These are phyloP conservation scores for Calliopum simillimum DNA, from an alignment of 2,888 invertebrate genomes.

Conservation along the genomic window DNA sequence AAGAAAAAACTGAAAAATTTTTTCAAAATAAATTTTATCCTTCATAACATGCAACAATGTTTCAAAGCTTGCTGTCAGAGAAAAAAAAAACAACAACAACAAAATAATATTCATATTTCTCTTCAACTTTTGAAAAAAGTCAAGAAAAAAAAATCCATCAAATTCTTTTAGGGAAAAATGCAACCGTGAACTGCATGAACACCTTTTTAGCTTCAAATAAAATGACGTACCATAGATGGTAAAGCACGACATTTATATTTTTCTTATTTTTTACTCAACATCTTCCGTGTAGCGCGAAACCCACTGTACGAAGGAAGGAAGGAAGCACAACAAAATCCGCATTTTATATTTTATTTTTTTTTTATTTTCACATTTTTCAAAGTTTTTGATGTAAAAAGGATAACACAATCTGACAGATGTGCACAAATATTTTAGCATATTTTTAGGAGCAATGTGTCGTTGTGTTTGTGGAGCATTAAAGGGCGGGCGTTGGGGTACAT, in stretches of 20 bases:
- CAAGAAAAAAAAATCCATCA: slow-evolving; percentile 1
- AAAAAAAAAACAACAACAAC: no score
- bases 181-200: slow-evolving; percentile 22
- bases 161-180: slow-evolving; percentile 16
- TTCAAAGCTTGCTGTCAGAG: no score
- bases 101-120: no score
- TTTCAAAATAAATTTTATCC: no score
- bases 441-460: not conserved
- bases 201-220: slow-evolving; percentile 14
- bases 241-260: no score
- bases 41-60: no score
- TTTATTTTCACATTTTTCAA: slow-evolving; percentile 1
- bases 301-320: no score
- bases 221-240: not conserved
- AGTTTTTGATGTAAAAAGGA: not conserved
- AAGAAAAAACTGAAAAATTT: no score
- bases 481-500: no score
- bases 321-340: not conserved
- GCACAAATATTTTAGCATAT: slow-evolving; percentile 14
- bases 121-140: not conserved
- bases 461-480: no score
- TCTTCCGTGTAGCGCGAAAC: no score
- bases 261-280: no score
- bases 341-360: not conserved
- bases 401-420: slow-evolving; percentile 18